Evolutionary conservation across 2,113 vertebrate genomes (phyloP).

Genomic region (Nothobranchius kuhntae): DNA sequence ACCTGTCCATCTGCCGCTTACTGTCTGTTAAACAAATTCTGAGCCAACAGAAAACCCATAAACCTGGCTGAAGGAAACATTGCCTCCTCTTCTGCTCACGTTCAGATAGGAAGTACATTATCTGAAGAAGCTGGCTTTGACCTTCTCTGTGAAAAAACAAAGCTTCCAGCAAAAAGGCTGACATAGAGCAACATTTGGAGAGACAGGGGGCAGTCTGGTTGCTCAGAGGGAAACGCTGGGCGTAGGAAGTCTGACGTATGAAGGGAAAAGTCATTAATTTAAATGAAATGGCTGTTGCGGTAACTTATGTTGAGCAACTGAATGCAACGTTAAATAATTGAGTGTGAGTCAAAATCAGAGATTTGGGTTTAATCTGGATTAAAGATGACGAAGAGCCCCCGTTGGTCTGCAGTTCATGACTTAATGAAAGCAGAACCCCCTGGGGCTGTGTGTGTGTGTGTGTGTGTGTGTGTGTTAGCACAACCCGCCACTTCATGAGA

Average conservation of each 20-base stretch:
- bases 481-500: conserved; percentile 48
- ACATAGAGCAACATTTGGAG: conserved; percentile 24
- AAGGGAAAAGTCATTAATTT: neutral
- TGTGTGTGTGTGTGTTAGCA: conserved; percentile 8
- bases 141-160: neutral
- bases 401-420: conserved; percentile 54
- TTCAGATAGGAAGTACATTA: conserved; percentile 23
- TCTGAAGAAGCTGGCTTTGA: neutral
- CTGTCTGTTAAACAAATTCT: neutral
- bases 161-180: conserved; percentile 20
- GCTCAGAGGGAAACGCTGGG: conserved; percentile 12
- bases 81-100: neutral
- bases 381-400: conserved; percentile 52
- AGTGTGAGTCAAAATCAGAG: conserved; percentile 47
- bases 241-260: neutral
- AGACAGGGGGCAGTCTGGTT: conserved; percentile 26
- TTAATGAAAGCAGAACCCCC: conserved; percentile 65
- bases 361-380: conserved; percentile 73
- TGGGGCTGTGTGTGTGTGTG: conserved; percentile 19
- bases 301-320: conserved; percentile 47
- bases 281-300: neutral
- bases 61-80: conserved; percentile 4
- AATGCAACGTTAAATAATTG: conserved; percentile 50
- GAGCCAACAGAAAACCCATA: neutral
- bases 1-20: neutral